Evolutionary conservation across 2,888 invertebrate species (phyloP), one percentile per base, ranked within the genome.

Genomic region (Lottia gigantea): DNA sequence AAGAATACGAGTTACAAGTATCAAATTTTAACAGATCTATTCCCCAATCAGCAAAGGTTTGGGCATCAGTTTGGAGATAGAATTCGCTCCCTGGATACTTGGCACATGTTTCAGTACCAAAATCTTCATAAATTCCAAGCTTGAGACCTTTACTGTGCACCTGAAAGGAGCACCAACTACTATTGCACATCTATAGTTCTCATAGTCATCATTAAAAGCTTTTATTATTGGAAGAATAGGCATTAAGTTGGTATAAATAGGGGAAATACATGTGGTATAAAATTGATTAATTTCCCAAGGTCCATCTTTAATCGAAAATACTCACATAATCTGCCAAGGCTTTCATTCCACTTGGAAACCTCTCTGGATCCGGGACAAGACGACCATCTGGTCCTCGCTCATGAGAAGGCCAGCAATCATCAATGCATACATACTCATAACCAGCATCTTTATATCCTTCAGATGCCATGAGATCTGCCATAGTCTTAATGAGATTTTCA

Each of bases 51-150:
- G 97, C 97, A 88, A 98, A 98, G 0, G 95, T 95, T 63, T 93
- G 91, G 0, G 98, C 98, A 88, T 98, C 98, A 7, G 92, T 91
- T 84, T 94, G 92, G 83, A 96, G 91, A 90, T 94, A 93, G 11
- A 95, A 95, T 76, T 96, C 91, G 70, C 96, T 94, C 16, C 98
- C 98, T 0, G 98, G 98, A 88, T 97, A 98, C 4, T 98, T 98
- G 1, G 95, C 98, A 88, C 98, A 99, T 0, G 98, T 99, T 89
- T 94, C 95, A 86, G 96, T 97, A 4, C 99, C 99, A 88, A 94
- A 97, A 88, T 99, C 98, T 87, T 97, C 97, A 87, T 99, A 99
- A 79, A 98, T 97, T 26, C 98, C 98, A 85, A 99, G 95, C 89
- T 97, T 97, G 61, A 99, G 90, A 16, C 97, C 97, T 88, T 78